A percentile compares a stretch with the other conserved stretches of the same genome.
phyloP scores from a whole-genome alignment of 2,797 vertebrate genomes.

The Anguilla megastoma region DNA sequence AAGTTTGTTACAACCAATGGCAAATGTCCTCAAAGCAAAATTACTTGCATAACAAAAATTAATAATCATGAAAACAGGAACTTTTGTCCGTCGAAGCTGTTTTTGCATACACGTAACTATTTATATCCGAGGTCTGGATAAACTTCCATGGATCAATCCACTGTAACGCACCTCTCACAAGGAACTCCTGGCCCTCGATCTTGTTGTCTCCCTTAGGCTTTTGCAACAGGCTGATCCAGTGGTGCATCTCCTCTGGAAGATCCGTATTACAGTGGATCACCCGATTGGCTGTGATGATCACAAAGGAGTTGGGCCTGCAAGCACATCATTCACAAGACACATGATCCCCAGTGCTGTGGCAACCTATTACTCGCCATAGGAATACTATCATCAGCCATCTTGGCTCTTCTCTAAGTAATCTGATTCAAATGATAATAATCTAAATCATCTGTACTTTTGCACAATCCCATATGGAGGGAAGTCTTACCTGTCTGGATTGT shows the following conservation, averaged over 20 bases:
- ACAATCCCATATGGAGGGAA: neutral
- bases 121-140: neutral
- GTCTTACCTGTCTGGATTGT: conserved; percentile 80
- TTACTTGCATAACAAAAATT: neutral
- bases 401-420: neutral
- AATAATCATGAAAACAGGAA: neutral
- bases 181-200: conserved; percentile 78
- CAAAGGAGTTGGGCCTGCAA: conserved; percentile 79
- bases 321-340: conserved; percentile 27
- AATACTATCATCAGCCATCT: neutral
- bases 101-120: neutral
- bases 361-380: neutral
- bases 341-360: neutral
- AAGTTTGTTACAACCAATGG: neutral
- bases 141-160: neutral
- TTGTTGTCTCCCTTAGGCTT: conserved; percentile 79
- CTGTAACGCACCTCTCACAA: conserved; percentile 72
- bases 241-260: conserved; percentile 83
- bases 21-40: neutral
- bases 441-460: neutral
- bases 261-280: conserved; percentile 85
- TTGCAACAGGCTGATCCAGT: conserved; percentile 84
- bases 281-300: conserved; percentile 83
- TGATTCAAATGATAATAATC: neutral
- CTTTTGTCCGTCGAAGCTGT: neutral